phyloP scores from a whole-genome alignment of 53 echinoderm and acorn worm genomes.

The Apostichopus leukothele region DNA sequence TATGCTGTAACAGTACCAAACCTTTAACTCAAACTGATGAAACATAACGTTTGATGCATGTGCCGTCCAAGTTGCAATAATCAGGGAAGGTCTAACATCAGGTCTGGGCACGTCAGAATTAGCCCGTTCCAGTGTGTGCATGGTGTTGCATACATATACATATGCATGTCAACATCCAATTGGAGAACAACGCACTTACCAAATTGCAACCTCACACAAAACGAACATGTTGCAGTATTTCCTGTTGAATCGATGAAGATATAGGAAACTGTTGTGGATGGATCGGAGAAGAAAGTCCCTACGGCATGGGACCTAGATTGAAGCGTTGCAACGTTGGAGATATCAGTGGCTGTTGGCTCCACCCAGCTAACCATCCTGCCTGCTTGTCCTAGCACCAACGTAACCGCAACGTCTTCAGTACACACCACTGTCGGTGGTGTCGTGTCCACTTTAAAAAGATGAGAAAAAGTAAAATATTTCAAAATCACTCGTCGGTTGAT shows the following conservation, averaged over 20 bases:
- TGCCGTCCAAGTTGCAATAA: too few relatives aligned
- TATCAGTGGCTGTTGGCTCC: constrained; percentile 57
- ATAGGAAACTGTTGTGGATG: constrained; percentile 54
- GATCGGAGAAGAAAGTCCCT: constrained; percentile 47
- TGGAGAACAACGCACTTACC: too few relatives aligned
- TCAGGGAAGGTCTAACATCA: too few relatives aligned
- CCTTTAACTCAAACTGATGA: too few relatives aligned
- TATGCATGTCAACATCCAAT: too few relatives aligned
- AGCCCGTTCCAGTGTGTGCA: too few relatives aligned
- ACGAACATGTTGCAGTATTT: constrained; percentile 35
- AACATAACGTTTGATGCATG: too few relatives aligned
- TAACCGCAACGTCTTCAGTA: too few relatives aligned
- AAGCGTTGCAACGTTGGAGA: constrained; percentile 34
- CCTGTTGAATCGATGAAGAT: constrained; percentile 52
- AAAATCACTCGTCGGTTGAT: background rate
- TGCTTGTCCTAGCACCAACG: constrained; percentile 41
- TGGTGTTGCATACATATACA: too few relatives aligned
- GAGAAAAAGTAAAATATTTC: background rate
- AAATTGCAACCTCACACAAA: constrained; percentile 10
- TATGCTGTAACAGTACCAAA: too few relatives aligned
- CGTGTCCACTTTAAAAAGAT: background rate
- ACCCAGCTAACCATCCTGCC: constrained; percentile 30
- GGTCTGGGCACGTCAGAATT: too few relatives aligned
- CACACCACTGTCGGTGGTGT: constrained; percentile 3
- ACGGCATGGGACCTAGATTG: constrained; percentile 39